Evolutionary conservation across 2,888 invertebrate species (phyloP).

Genomic region (Amblyjoppa proteus): DNA sequence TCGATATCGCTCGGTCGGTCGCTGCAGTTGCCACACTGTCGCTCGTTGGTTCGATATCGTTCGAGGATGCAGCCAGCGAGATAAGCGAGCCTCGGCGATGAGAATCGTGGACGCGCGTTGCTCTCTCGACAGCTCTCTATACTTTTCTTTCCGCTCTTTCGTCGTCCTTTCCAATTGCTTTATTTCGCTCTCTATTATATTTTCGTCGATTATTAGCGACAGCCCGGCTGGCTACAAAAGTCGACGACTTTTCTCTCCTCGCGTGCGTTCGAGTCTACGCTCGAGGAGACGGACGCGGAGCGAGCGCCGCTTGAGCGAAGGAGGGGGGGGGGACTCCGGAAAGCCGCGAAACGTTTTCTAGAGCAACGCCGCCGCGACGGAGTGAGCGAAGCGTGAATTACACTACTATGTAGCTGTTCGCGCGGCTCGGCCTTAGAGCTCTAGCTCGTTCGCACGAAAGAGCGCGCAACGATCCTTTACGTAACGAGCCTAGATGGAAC

Average conservation of each 20-base stretch:
- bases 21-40: slow-evolving; percentile 17
- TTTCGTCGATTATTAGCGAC: background rate
- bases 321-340: background rate
- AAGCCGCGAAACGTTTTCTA: slow-evolving; percentile 13
- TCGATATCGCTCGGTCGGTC: slow-evolving; percentile 23
- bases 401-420: background rate
- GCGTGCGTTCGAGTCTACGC: background rate
- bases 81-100: slow-evolving; percentile 55
- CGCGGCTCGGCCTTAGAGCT: slow-evolving; percentile 38
- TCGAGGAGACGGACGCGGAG: background rate
- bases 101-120: slow-evolving; percentile 38
- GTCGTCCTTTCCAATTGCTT: slow-evolving; percentile 35
- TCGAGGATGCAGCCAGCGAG: slow-evolving; percentile 63
- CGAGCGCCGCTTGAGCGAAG: background rate
- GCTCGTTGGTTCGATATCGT: slow-evolving; percentile 47
- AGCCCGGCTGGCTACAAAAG: background rate
- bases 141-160: slow-evolving; percentile 3
- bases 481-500: slow-evolving; percentile 47
- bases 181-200: slow-evolving; percentile 17
- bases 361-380: slow-evolving; percentile 5
- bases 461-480: slow-evolving; percentile 67
- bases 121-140: slow-evolving; percentile 60
- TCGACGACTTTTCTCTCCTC: background rate
- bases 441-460: slow-evolving; percentile 57
- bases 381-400: background rate